These are phyloP conservation scores for Lophius piscatorius DNA, from an alignment of 2,113 vertebrate species.

Conservation along the genomic window DNA sequence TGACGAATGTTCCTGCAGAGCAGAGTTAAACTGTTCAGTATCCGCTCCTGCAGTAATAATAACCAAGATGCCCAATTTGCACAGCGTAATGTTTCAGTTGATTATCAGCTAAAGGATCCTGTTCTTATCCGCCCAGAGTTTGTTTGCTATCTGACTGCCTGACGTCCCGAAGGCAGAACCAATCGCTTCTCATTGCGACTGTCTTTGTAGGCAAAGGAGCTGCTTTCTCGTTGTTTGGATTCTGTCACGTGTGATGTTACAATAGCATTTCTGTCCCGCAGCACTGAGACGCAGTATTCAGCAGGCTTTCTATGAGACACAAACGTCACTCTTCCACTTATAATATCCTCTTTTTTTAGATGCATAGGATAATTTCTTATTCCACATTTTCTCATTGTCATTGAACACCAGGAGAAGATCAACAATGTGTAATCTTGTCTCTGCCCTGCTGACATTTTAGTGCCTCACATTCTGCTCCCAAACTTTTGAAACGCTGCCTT, in stretches of 20 bases:
- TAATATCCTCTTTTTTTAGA: not conserved
- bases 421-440: not conserved
- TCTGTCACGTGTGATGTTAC: slow-evolving; percentile 66
- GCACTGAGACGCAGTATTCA: slow-evolving; percentile 45
- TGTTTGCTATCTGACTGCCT: slow-evolving; percentile 47
- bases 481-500: not conserved
- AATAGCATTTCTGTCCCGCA: slow-evolving; percentile 58
- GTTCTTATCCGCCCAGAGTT: slow-evolving; percentile 35
- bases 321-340: slow-evolving; percentile 20
- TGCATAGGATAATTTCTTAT: fast-evolving
- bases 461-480: not conserved
- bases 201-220: slow-evolving; percentile 44
- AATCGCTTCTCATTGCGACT: slow-evolving; percentile 22
- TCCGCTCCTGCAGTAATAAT: too few species aligned
- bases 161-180: slow-evolving; percentile 40
- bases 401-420: not conserved
- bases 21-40: too few species aligned
- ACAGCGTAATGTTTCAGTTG: too few species aligned
- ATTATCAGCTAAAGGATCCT: slow-evolving; percentile 11
- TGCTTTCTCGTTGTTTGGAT: slow-evolving; percentile 60
- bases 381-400: not conserved
- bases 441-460: too few species aligned
- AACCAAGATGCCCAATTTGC: too few species aligned
- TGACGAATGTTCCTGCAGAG: not conserved
- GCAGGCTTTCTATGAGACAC: slow-evolving; percentile 30